phyloP scores from a whole-genome alignment of 2,888 invertebrate species.

The Agriopis leucophaearia region DNA sequence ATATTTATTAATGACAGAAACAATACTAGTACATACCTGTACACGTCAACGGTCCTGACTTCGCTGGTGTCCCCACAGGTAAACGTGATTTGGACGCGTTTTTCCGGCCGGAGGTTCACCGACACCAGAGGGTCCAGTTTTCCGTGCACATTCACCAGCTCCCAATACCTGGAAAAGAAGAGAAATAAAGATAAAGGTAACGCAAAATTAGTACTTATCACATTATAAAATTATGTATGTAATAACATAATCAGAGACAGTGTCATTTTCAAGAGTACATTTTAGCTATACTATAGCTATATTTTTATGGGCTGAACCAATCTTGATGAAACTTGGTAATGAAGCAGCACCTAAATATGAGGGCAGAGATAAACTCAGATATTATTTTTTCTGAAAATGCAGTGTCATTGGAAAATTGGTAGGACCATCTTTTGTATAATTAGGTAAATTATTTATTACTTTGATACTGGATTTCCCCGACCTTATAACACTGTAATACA shows the following conservation, averaged over 20 bases:
- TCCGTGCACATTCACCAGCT: conserved; percentile 94
- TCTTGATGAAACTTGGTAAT: no score
- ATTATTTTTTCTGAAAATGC: no score
- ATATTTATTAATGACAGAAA: no score
- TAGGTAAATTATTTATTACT: background rate
- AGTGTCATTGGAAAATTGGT: no score
- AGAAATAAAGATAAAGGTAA: conserved; percentile 3
- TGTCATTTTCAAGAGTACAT: no score
- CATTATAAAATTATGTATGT: no score
- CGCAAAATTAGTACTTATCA: background rate
- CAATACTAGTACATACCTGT: conserved; percentile 81
- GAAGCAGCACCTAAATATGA: no score
- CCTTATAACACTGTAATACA: conserved; percentile 23
- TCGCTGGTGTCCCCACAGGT: conserved; percentile 92
- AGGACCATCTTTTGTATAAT: no score
- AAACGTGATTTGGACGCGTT: conserved; percentile 94
- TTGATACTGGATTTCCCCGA: conserved; percentile 13
- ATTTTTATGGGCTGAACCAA: no score
- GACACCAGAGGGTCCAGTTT: conserved; percentile 96
- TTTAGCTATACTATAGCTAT: no score
- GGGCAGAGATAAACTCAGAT: no score
- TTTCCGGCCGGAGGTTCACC: conserved; percentile 94
- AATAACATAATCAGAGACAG: no score
- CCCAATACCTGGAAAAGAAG: conserved; percentile 88
- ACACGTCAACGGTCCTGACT: conserved; percentile 91